Evolutionary conservation across 2,888 invertebrate genomes (phyloP).

Genomic region (Emmelina monodactyla): DNA sequence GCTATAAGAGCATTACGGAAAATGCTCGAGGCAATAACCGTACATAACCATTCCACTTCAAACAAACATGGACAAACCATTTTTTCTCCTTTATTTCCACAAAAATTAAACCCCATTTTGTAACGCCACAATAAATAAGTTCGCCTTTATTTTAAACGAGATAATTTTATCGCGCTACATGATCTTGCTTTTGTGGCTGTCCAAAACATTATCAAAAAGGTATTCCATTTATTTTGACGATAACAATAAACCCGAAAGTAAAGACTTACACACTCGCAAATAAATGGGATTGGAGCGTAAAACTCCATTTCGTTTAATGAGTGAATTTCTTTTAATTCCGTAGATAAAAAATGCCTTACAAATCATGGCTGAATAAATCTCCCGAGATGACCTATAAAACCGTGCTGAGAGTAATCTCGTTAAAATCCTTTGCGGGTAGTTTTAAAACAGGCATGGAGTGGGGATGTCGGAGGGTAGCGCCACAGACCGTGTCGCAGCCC

Average conservation of each 20-base stretch:
- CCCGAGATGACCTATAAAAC: slow-evolving; percentile 53
- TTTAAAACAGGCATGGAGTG: slow-evolving; percentile 28
- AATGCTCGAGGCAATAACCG: slow-evolving; percentile 27
- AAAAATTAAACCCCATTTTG: too few relatives aligned
- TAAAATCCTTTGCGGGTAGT: slow-evolving; percentile 56
- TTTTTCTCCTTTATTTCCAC: too few relatives aligned
- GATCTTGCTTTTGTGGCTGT: too few relatives aligned
- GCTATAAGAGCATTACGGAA: slow-evolving; percentile 43
- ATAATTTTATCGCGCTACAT: too few relatives aligned
- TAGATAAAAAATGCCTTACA: slow-evolving; percentile 44
- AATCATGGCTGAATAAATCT: slow-evolving; percentile 52
- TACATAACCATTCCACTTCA: too few relatives aligned
- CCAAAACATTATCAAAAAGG: too few relatives aligned
- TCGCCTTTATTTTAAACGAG: too few relatives aligned
- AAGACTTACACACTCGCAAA: too few relatives aligned
- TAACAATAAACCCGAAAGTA: too few relatives aligned
- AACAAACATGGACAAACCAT: too few relatives aligned
- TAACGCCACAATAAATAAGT: too few relatives aligned
- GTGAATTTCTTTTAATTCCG: slow-evolving; percentile 44
- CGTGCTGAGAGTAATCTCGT: slow-evolving; percentile 48
- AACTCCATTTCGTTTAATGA: slow-evolving; percentile 26
- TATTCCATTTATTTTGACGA: too few relatives aligned
- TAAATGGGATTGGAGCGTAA: not conserved
- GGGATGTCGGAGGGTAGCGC: slow-evolving; percentile 14
- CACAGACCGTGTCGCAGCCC: slow-evolving; percentile 23